Evolutionary conservation across 2,797 vertebrate genomes (phyloP).

Genomic region (Peromyscus nudipes): DNA sequence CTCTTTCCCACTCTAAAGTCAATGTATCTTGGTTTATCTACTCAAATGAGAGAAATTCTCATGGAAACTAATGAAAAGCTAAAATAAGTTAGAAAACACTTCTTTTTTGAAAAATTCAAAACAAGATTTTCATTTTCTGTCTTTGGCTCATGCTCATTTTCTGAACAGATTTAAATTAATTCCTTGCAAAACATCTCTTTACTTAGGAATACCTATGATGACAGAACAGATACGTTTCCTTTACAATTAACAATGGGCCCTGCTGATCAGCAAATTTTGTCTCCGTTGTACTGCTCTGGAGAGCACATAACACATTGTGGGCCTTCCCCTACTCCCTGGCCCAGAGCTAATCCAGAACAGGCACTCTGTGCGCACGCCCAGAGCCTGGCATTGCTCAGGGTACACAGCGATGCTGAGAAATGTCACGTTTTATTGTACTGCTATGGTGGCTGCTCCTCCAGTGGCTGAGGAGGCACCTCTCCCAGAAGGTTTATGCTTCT

Average conservation of each 20-base stretch:
- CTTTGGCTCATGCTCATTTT: constrained; percentile 52
- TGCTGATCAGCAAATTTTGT: not conserved
- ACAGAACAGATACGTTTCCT: not conserved
- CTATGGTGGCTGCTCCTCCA: not conserved
- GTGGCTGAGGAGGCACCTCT: not conserved
- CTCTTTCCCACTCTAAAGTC: not conserved
- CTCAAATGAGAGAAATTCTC: constrained; percentile 30
- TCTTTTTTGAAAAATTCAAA: constrained; percentile 34
- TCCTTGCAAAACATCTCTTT: not conserved
- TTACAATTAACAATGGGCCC: constrained; percentile 12
- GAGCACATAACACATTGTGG: not conserved
- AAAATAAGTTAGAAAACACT: constrained; percentile 40
- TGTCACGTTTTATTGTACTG: not conserved
- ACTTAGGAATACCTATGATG: constrained; percentile 5
- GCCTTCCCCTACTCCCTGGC: not conserved
- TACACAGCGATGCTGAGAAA: not conserved
- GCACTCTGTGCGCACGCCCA: too few relatives aligned
- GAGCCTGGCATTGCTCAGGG: too few relatives aligned
- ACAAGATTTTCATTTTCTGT: constrained; percentile 23
- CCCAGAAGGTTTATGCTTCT: not conserved
- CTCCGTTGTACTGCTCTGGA: constrained; percentile 2
- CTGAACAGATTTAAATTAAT: constrained; percentile 59
- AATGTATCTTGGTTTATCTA: constrained; percentile 30
- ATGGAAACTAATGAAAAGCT: constrained; percentile 51
- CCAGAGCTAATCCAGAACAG: not conserved